Evolutionary conservation across 92 coral and sea anemone species (phyloP).

Genomic region (Phenganax marumi): DNA sequence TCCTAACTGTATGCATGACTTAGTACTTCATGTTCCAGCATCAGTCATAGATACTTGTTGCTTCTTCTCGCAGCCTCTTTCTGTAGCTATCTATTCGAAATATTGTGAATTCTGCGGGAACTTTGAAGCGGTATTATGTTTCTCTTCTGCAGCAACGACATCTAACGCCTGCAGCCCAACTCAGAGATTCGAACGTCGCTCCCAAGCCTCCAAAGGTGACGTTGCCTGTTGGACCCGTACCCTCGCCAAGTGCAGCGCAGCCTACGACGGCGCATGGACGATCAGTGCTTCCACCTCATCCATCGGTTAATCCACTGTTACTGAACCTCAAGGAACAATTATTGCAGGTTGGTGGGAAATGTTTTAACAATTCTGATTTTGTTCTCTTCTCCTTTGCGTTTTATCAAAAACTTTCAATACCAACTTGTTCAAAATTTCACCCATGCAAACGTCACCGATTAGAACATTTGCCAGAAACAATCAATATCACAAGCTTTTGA

Average conservation of each 20-base stretch:
- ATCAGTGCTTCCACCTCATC: constrained; percentile 24
- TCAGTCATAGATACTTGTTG: too few relatives aligned
- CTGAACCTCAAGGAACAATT: constrained; percentile 23
- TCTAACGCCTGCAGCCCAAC: constrained; percentile 57
- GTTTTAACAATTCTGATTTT: too few relatives aligned
- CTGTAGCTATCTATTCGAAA: too few relatives aligned
- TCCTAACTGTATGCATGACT: too few relatives aligned
- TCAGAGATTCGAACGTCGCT: not conserved
- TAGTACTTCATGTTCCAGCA: too few relatives aligned
- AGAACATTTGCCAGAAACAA: too few relatives aligned
- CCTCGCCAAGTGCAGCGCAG: constrained; percentile 6
- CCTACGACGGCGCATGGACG: constrained; percentile 25
- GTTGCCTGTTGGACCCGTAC: constrained; percentile 22
- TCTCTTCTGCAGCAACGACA: constrained; percentile 77
- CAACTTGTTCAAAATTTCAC: too few relatives aligned
- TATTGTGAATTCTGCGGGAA: not conserved
- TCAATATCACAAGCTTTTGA: too few relatives aligned
- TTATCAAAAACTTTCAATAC: too few relatives aligned
- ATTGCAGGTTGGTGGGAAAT: constrained; percentile 29
- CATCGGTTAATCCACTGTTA: constrained; percentile 34
- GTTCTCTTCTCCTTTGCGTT: too few relatives aligned
- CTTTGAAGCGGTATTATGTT: not conserved
- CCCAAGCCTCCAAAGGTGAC: constrained; percentile 30
- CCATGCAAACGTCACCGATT: too few relatives aligned
- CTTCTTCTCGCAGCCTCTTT: too few relatives aligned